Conservation (phyloP, 2,888 invertebrate species). For the Erpobdella octoculata region DNA sequence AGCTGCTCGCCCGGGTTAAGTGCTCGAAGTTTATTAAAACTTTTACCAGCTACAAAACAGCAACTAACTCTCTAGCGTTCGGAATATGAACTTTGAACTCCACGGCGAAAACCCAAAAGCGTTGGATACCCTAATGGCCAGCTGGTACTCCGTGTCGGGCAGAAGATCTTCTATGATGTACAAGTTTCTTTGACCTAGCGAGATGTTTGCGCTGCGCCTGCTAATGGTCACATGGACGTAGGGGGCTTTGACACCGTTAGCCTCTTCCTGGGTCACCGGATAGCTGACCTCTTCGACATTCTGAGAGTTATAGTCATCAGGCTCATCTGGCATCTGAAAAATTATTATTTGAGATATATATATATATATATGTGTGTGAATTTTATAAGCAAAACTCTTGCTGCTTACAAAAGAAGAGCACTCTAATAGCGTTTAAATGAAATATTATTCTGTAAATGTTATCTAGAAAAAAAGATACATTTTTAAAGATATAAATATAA, state of each 20-base stretch:
- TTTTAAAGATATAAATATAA: background rate
- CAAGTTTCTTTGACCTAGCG: background rate
- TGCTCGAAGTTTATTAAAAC: background rate
- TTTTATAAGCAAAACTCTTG: background rate
- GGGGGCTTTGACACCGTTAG: no score
- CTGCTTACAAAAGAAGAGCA: background rate
- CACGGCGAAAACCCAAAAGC: slow-evolving; percentile 19
- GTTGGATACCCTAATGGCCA: slow-evolving; percentile 3
- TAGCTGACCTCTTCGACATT: background rate
- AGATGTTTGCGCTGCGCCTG: background rate
- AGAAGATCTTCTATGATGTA: slow-evolving; percentile 12
- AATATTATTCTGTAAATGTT: background rate
- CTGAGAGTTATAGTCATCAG: background rate
- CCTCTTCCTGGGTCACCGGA: background rate
- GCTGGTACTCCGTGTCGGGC: slow-evolving; percentile 4
- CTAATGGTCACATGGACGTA: no score
- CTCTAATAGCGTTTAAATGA: background rate
- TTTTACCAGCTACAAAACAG: background rate
- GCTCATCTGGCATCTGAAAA: background rate
- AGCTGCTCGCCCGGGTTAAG: no score
- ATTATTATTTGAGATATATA: background rate
- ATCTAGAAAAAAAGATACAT: background rate
- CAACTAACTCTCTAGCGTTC: slow-evolving; percentile 10
- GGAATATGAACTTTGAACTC: slow-evolving; percentile 8
- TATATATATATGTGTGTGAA: background rate